Base-by-base conservation (phyloP, 2,113 vertebrate genomes). In the Hydropotes inermis region DNA sequence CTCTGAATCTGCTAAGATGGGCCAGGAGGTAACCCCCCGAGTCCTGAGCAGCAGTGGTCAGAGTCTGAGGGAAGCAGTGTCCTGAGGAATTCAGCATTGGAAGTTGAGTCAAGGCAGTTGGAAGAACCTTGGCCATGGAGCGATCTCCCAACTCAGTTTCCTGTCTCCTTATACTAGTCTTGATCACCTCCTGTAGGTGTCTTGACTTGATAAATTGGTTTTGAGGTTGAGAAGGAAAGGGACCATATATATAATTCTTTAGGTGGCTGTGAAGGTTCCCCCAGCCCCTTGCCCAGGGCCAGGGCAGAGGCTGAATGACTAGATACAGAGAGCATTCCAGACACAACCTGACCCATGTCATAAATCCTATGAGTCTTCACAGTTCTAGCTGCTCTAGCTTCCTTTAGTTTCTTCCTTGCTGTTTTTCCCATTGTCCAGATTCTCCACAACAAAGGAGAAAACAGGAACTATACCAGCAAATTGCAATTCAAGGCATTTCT, bases 361-460 rank as follows among this genome's bases (percentile, higher is more conserved):
- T 2, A 9, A 78, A 74, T 21, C 1, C n/a, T 58, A 13, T 4
- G 14, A 36, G n/a, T 60, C 36, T 55, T 74, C 33, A 19, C 8
- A 82, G 36, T 52, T 89, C 25, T 12, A 60, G 61, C 23, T 16
- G 23, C 91, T 85, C 55, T 64, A n/a, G 60, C 43, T 91, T 87
- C 85, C n/a, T 57, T 89, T 43, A n/a, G 25, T 64, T 95, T 90
- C 86, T 54, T 83, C n/a, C 47, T 89, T 82, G 28, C 55, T 87
- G 27, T 89, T 97, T 88, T 81, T 13, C 23, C 39, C 10, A 23
- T 67, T 94, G 74, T 82, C 82, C 74, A 89, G 74, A 36, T 91
- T 91, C 64, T 94, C 47, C 78, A 96, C 17, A 47, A 85, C 83
- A 79, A 91, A 89, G 55, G 58, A 93, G 12, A 85, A 97, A 95